Percentiles rank a stretch among this genome's conserved stretches.
These are phyloP conservation scores for Heliconius erato DNA, from an alignment of 2,888 invertebrate genomes.

Conservation along the genomic window DNA sequence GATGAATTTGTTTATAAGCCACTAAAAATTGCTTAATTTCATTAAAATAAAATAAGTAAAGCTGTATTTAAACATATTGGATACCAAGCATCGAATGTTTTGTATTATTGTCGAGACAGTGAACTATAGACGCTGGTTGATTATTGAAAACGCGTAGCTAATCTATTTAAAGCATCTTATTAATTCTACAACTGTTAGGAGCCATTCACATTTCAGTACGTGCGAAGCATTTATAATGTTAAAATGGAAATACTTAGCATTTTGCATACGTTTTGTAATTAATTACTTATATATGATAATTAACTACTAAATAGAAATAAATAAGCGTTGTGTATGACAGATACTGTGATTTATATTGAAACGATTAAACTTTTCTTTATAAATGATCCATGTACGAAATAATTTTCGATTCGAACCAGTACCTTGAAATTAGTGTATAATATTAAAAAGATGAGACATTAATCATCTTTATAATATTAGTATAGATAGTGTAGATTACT, in stretches of 20 bases:
- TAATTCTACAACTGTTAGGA: slow-evolving; percentile 39
- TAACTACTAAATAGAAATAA: neutral
- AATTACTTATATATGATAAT: neutral
- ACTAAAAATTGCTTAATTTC: neutral
- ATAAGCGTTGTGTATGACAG: neutral
- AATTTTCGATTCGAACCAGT: too few relatives aligned
- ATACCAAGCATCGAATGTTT: neutral
- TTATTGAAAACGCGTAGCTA: slow-evolving; percentile 39
- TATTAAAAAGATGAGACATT: too few relatives aligned
- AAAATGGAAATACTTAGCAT: slow-evolving; percentile 8
- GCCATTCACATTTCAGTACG: slow-evolving; percentile 46
- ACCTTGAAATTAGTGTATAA: too few relatives aligned
- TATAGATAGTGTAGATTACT: too few relatives aligned
- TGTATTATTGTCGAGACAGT: neutral
- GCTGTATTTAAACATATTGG: neutral
- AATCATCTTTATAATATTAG: too few relatives aligned
- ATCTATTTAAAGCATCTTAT: slow-evolving; percentile 44
- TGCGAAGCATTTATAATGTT: slow-evolving; percentile 28
- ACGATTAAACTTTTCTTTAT: too few relatives aligned
- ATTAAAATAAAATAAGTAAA: neutral
- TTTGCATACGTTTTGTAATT: slow-evolving; percentile 9
- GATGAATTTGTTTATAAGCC: neutral
- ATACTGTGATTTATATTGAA: neutral
- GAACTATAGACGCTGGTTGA: slow-evolving; percentile 19
- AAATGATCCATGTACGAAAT: too few relatives aligned